These are phyloP conservation scores for Heliconius sara DNA, from an alignment of 2,888 invertebrate species.

Conservation along the genomic window DNA sequence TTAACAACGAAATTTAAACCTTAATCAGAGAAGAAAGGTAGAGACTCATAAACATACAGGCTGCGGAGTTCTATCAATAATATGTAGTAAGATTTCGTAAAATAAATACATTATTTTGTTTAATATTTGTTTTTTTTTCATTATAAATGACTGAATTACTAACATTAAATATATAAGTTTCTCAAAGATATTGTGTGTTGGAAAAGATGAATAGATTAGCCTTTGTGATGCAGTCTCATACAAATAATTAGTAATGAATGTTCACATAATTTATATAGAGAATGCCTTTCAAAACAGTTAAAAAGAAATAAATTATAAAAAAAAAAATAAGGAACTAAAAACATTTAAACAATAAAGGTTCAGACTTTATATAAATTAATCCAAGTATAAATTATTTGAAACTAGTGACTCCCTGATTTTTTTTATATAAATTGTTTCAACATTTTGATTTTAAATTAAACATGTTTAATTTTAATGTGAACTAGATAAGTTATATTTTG, in stretches of 20 bases:
- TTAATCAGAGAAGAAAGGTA: not conserved
- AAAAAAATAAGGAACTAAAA: not conserved
- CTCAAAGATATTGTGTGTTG: not conserved
- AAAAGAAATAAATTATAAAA: not conserved
- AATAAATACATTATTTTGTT: not conserved
- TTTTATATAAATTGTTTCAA: not conserved
- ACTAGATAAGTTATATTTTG: not conserved
- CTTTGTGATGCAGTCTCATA: not conserved
- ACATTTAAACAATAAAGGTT: not conserved
- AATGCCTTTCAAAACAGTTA: not conserved
- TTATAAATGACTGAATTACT: not conserved
- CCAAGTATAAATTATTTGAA: not conserved
- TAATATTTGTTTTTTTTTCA: not conserved
- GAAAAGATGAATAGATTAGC: not conserved
- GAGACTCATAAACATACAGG: not conserved
- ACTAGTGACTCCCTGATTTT: not conserved
- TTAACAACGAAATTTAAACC: not conserved
- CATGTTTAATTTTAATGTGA: not conserved
- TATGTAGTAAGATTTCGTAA: not conserved
- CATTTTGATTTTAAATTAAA: no score
- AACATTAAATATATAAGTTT: not conserved
- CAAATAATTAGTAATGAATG: not conserved
- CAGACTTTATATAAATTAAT: not conserved
- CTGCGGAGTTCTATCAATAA: not conserved
- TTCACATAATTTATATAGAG: not conserved